Conservation (phyloP, 2,797 vertebrate genomes). For the Columba guinea region DNA sequence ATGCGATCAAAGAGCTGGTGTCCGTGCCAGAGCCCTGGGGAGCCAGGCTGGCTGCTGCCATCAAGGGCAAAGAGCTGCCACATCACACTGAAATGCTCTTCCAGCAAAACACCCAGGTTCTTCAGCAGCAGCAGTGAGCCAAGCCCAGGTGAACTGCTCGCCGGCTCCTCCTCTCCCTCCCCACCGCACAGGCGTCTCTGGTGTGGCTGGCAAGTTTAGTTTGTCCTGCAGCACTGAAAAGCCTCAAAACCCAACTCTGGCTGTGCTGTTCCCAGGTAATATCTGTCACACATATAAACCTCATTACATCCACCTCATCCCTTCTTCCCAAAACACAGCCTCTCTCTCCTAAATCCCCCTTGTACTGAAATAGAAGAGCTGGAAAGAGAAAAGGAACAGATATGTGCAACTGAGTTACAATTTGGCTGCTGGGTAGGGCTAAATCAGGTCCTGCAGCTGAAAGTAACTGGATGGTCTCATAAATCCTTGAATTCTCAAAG, state of each 20-base stretch:
- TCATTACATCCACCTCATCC: background rate
- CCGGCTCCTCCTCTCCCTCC: background rate
- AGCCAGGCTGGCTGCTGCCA: background rate
- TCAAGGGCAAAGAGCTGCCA: background rate
- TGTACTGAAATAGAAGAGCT: background rate
- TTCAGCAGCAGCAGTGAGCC: background rate
- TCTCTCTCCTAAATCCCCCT: background rate
- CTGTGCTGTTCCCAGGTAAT: background rate
- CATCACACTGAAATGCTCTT: background rate
- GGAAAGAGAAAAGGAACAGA: background rate
- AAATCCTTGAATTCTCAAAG: background rate
- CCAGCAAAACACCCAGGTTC: background rate
- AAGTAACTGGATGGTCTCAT: background rate
- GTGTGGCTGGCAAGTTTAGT: background rate
- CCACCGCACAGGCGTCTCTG: background rate
- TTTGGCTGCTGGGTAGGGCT: background rate
- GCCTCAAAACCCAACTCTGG: background rate
- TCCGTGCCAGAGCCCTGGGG: background rate
- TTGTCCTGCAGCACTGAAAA: background rate
- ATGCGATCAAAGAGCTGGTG: rapidly evolving
- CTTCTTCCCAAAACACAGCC: background rate
- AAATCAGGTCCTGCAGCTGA: background rate
- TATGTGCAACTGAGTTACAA: background rate
- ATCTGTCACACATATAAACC: background rate
- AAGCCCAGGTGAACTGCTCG: background rate